Evolutionary conservation across 2,888 invertebrate species (phyloP), one percentile per base, ranked within the genome.

Genomic region (Furcula furcula): DNA sequence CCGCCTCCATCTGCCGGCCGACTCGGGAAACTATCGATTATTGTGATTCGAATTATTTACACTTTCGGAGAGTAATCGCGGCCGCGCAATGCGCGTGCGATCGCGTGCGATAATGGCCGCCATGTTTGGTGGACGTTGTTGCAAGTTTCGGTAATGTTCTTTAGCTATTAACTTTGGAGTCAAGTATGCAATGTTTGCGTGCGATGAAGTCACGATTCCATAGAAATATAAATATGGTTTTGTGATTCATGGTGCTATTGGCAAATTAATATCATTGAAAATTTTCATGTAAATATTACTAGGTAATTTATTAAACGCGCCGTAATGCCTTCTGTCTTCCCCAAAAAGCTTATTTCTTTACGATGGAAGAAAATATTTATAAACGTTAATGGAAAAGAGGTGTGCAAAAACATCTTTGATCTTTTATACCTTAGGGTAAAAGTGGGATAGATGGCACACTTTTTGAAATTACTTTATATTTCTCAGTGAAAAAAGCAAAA

Each of bases 41-140:
- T 72, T 61, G 67, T 71, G 69, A 71, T 74, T 72, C 65, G 68
- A 70, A 73, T 76, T 76, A 74, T 79, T 76, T 73, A 75, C 76
- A 76, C 78, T 76, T 78, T 78, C 70, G 55, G 68, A 73, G 62
- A 63, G 65, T 62, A 60, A 73, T 70, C 67, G 71, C 60, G 62
- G 46, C 48, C 56, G 53, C 42, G 52, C 50, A 53, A 36, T 55
- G 64, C 55, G 64, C 66, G 62, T 64, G 59, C 63, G 67, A 72
- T 70, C 65, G 44, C 32, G 35, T 31, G 34, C 59, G 65, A 68
- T 74, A 67, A 58, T 61, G 59, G 62, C 46, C 59, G 45, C 67
- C 62, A 48, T 71, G 61, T 68, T 68, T 64, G 74, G 65, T 34
- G 29, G 34, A 36, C 41, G 40, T 34, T 35, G 37, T 40, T 39